Conservation (phyloP, 2,797 vertebrate species). For the Naso thynnoides region DNA sequence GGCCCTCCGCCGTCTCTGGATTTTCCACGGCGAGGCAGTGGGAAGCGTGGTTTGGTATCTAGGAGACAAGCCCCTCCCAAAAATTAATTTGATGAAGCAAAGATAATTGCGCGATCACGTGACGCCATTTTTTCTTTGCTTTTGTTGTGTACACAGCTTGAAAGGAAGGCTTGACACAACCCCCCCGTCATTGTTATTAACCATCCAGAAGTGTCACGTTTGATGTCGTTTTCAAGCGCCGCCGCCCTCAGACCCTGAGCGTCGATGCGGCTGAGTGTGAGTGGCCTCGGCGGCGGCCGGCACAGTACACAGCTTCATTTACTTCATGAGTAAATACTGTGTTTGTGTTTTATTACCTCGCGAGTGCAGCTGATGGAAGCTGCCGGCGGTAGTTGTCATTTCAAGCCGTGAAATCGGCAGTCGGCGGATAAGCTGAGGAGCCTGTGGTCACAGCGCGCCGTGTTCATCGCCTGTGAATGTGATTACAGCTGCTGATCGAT, state of each 20-base stretch:
- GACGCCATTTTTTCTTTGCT: too few species aligned
- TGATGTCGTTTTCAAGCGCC: background rate
- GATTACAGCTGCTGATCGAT: slow-evolving; percentile 79
- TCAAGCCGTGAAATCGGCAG: slow-evolving; percentile 46
- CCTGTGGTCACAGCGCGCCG: slow-evolving; percentile 22
- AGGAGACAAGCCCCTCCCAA: too few species aligned
- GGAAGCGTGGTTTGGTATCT: too few species aligned
- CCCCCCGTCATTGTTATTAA: background rate
- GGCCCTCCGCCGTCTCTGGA: too few species aligned
- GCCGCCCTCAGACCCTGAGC: background rate
- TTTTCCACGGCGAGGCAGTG: too few species aligned
- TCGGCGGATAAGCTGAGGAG: slow-evolving; percentile 34
- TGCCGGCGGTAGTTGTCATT: slow-evolving; percentile 40
- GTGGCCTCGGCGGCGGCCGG: slow-evolving; percentile 22
- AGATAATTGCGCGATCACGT: too few species aligned
- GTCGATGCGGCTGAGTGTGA: slow-evolving; percentile 6
- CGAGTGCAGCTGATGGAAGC: slow-evolving; percentile 28
- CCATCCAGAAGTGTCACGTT: slow-evolving; percentile 6
- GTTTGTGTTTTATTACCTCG: slow-evolving; percentile 37
- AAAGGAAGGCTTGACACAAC: too few species aligned
- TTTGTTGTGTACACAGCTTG: too few species aligned
- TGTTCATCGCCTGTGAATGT: slow-evolving; percentile 69
- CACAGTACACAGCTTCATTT: slow-evolving; percentile 35
- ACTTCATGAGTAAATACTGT: slow-evolving; percentile 33
- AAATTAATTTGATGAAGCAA: too few species aligned